A percentile compares a stretch with the other conserved stretches of the same genome.
phyloP scores from a whole-genome alignment of 1,140 invertebrate genomes.

The Vanessa atalanta region DNA sequence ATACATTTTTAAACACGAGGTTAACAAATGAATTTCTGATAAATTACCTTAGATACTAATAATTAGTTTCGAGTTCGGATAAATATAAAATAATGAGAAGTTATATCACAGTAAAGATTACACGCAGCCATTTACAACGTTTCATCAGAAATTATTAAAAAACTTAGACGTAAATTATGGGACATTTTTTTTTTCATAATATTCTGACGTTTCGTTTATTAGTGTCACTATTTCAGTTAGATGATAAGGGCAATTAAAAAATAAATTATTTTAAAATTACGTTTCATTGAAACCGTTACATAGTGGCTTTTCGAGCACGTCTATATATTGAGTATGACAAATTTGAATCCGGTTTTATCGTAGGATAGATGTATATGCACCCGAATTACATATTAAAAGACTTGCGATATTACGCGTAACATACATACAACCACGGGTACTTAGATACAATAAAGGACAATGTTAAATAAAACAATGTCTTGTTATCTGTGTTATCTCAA shows the following conservation, averaged over 20 bases:
- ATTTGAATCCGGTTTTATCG: no score
- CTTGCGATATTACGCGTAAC: no score
- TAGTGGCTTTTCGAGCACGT: no score
- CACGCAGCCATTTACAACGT: conserved; percentile 42
- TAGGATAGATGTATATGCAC: no score
- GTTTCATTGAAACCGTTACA: no score
- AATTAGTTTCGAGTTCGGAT: conserved; percentile 57
- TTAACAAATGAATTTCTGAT: conserved; percentile 53
- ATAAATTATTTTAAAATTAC: no score
- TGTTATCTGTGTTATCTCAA: background rate
- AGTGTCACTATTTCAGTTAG: background rate
- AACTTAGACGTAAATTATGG: conserved; percentile 9
- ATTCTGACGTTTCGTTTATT: background rate
- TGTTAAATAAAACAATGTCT: background rate
- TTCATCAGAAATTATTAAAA: conserved; percentile 12
- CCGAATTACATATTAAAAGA: no score
- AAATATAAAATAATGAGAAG: conserved; percentile 64
- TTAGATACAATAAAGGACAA: no score
- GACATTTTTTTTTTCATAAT: background rate
- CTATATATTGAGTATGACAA: no score
- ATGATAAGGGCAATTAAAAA: no score
- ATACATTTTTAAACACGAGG: conserved; percentile 22
- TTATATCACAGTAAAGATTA: conserved; percentile 62
- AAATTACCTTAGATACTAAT: conserved; percentile 56
- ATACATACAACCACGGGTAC: no score